These are phyloP conservation scores for Pocota personata DNA, from an alignment of 2,888 invertebrate species.

Conservation along the genomic window DNA sequence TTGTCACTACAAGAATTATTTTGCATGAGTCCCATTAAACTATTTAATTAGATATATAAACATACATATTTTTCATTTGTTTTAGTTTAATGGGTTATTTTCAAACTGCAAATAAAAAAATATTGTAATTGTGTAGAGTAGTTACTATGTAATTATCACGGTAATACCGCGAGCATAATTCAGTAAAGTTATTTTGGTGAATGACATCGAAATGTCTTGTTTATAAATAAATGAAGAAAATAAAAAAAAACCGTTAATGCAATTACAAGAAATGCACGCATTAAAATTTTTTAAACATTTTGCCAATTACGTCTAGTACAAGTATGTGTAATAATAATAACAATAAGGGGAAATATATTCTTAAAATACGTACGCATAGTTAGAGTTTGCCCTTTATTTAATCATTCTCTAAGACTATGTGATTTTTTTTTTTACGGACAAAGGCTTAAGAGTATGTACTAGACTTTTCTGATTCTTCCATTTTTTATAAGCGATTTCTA, in stretches of 20 bases:
- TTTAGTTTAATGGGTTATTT: no score
- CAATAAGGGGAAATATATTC: slow-evolving; percentile 10
- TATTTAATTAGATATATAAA: no score
- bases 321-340: slow-evolving; percentile 7
- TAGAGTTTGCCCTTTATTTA: not conserved
- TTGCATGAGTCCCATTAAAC: no score
- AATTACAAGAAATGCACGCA: not conserved
- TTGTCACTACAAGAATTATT: no score
- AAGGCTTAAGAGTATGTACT: not conserved
- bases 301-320: slow-evolving; percentile 4
- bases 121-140: no score
- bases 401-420: not conserved
- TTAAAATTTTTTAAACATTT: slow-evolving; percentile 9
- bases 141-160: no score
- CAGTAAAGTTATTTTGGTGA: not conserved
- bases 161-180: not conserved
- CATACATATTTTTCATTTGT: no score
- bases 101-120: no score
- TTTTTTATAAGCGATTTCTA: slow-evolving; percentile 6
- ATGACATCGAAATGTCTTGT: not conserved
- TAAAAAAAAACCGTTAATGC: not conserved
- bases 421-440: no score
- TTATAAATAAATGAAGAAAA: not conserved
- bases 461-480: not conserved
- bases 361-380: not conserved